Evolutionary conservation across 1,140 invertebrate genomes (phyloP), one percentile per base, ranked within the genome.

Genomic region (Ips nitidus): DNA sequence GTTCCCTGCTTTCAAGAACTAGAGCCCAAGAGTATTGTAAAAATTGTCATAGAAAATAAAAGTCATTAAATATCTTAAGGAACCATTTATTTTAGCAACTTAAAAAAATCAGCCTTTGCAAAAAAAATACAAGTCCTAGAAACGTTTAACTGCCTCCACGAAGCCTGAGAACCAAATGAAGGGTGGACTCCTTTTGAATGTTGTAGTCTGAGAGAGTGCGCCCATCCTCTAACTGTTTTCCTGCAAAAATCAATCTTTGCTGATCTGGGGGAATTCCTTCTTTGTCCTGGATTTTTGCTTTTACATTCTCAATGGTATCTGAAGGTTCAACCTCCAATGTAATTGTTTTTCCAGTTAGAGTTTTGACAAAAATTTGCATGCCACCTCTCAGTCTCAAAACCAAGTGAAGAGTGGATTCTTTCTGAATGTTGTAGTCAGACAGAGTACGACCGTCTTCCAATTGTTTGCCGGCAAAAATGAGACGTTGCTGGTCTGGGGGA

Each of bases 81-180:
- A 50, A 50, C 45, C 45, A 50, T 50, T 50, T 50, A 50, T 50
- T 50, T 22, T 50, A 50, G 22, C 45, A 50, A 50, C 45, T 50
- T 50, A 22, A 22, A 22, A 22, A 22, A 22, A 22, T 22, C 22
- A 22, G 45, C 22, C 45, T 50, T 50, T 8, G 22, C 7, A 50
- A 45, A 50, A 50, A 50, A 50, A 22, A 8, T 50, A 50, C 45
- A 50, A 2, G 7, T 22, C 22, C 22, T 22, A 22, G 22, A 22
- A 22, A 96, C 80, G 96, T 96, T 86, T 97, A 94, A 94, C 98
- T 97, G 85, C 97, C 97, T 85, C 97, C 98, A 76, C 94, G 86
- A 41, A 99, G 86, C 71, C 95, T 86, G 22, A 98, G 82, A 63
- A 97, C 94, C 74, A 99, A 85, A 82, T 99, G 95, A 53, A 97